A percentile compares a stretch with the other conserved stretches of the same genome.
These are phyloP conservation scores for Thalpophila matura DNA, from an alignment of 2,888 invertebrate species.

Conservation along the genomic window DNA sequence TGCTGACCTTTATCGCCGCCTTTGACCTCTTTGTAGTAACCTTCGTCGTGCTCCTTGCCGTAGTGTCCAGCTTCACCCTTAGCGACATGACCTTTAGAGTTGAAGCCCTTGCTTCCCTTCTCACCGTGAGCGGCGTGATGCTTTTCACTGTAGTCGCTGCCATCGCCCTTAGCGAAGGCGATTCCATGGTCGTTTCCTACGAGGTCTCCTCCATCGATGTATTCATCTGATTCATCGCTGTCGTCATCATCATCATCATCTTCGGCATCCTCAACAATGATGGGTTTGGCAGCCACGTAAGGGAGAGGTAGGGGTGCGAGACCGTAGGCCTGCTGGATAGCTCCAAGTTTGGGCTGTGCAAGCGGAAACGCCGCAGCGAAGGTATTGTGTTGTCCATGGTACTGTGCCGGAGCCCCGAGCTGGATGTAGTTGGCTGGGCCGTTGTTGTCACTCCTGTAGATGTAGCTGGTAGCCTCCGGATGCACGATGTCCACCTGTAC, in stretches of 20 bases:
- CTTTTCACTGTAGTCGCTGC: constrained; percentile 85
- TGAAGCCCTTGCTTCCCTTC: constrained; percentile 90
- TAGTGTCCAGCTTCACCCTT: constrained; percentile 91
- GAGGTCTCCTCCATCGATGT: constrained; percentile 67
- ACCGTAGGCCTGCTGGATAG: constrained; percentile 77
- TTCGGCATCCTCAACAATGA: constrained; percentile 74
- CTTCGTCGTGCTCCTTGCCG: constrained; percentile 88
- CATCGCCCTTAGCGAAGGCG: constrained; percentile 81
- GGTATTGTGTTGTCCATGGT: constrained; percentile 75
- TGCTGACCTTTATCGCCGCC: constrained; percentile 90
- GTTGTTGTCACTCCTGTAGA: constrained; percentile 87
- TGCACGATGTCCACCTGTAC: constrained; percentile 84
- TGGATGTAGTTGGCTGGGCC: constrained; percentile 87
- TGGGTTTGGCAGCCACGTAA: constrained; percentile 80
- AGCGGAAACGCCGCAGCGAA: constrained; percentile 77
- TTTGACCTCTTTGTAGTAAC: constrained; percentile 87
- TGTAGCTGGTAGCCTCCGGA: constrained; percentile 89
- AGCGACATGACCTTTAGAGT: constrained; percentile 87
- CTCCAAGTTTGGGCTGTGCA: constrained; percentile 70
- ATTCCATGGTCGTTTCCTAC: constrained; percentile 66
- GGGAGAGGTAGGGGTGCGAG: constrained; percentile 80
- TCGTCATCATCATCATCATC: constrained; percentile 79
- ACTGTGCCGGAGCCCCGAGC: constrained; percentile 76
- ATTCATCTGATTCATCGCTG: constrained; percentile 73
- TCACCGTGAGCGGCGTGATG: constrained; percentile 89